These are phyloP conservation scores for Hucho hucho DNA, from an alignment of 2,113 vertebrate species.

Conservation along the genomic window DNA sequence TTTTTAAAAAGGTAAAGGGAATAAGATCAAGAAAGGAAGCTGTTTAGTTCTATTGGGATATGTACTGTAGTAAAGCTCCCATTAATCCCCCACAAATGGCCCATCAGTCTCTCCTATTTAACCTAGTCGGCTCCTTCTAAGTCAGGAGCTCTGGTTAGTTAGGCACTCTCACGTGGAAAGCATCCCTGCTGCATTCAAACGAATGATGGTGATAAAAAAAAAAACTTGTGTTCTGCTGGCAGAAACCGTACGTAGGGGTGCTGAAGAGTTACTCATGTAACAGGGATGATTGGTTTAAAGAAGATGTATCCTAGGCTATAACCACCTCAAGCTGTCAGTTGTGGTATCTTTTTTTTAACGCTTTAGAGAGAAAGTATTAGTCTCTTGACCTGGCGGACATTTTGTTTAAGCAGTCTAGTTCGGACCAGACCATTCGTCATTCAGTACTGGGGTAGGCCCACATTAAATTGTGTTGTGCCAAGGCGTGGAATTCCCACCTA, in stretches of 20 bases:
- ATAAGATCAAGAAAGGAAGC: background rate
- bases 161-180: background rate
- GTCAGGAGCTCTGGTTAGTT: background rate
- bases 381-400: too few relatives aligned
- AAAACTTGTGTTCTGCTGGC: background rate
- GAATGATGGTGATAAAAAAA: background rate
- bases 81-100: background rate
- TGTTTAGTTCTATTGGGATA: too few relatives aligned
- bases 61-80: background rate
- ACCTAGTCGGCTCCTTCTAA: background rate
- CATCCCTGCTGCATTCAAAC: background rate
- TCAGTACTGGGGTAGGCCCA: too few relatives aligned
- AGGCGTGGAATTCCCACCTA: background rate
- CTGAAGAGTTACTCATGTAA: background rate
- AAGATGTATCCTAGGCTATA: background rate
- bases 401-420: too few relatives aligned
- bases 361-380: too few relatives aligned
- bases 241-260: background rate
- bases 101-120: background rate
- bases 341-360: too few relatives aligned
- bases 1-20: background rate
- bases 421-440: too few relatives aligned
- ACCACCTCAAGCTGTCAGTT: too few relatives aligned
- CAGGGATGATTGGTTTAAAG: background rate
- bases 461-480: too few relatives aligned